Evolutionary conservation across 2,888 invertebrate genomes (phyloP), one percentile per base, ranked within the genome.

Genomic region (Noctua pronuba): DNA sequence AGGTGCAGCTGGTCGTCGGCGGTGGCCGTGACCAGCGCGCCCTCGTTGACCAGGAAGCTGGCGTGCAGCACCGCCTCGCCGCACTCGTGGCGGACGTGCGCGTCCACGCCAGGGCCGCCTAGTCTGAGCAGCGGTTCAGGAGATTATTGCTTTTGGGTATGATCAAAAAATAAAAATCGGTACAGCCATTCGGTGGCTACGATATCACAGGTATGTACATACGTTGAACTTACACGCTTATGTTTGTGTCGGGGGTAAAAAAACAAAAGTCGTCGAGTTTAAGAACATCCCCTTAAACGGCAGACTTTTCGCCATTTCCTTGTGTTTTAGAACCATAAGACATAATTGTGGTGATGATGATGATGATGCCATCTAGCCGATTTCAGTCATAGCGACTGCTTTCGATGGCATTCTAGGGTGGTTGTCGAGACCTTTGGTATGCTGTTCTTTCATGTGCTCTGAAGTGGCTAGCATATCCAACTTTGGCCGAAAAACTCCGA

Each of bases 81-180:
- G 74, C 95, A 94, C 88, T 99, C 99, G 97, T 99, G 99, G 82
- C 98, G 98, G 81, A 99, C 98, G 96, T 99, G 98, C 80, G 98
- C 98, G 96, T 99, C 99, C 83, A 99, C 99, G 52, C 99, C 99
- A 0, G 99, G 99, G 80, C 99, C 98, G 74, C 99, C 99, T 93
- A 99, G 97, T 97, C 99, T 99, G 95, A 85, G 6, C 13, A 5
- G 10, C 73, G 80, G 91, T 91, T 94, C 84, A 95, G 95, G 94
- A 93, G 88, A 91, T 75, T 75, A 75, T 85, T 67, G 79, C 8
- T n/a, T 28, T 46, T 8, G 11, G n/a, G 28, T 41, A n/a, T 13
- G 13, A 2, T 38, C 13, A 64, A 24, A 38, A 38, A 13, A 7
- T 4, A 1, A 38, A 24, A 62, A 35, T 35, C 8, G 13, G 38